Base-by-base conservation (phyloP, 2,113 vertebrate species). In the Xenus cinereus region DNA sequence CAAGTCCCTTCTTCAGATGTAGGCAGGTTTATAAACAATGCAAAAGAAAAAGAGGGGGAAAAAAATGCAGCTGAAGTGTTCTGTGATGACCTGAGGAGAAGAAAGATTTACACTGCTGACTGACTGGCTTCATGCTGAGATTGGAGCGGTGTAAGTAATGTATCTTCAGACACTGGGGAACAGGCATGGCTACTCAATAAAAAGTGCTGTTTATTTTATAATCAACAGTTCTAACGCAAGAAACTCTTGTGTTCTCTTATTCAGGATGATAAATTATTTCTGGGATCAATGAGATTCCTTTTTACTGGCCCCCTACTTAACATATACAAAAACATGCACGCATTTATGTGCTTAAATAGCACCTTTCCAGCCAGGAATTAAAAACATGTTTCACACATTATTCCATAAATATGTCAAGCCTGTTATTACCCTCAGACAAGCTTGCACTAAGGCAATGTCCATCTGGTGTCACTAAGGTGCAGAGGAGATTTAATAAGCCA, bases 161-260 rank as follows among this genome's bases (percentile, higher is more conserved):
- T 43, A 35, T 77, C 80, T 92, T 35, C 84, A 87, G 60, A 18
- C 92, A 39, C 87, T 51, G 89, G 85, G 71, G 85, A 94, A n/a
- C 45, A 73, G 50, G 59, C 43, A 62, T 35, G 56, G 45, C 84
- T 46, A 63, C 68, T 97, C 89, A 53, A 91, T 90, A 87, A 92
- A 96, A 93, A 82, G 78, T 56, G 59, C 35, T 95, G 89, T 85
- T 92, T 93, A 46, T 95, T 87, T 95, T 93, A 77, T 68, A 89
- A 66, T 73, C 91, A 87, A 76, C 59, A 30, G 39, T 27, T 95
- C 72, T 51, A 83, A 82, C 21, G 10, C 17, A 69, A 79, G 73
- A 54, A 92, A 69, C 77, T 89, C 80, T 79, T 3, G 2, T 18
- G 21, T 73, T 91, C 73, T 87, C 37, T 73, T 77, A 77, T 69